phyloP scores from a whole-genome alignment of 2,888 invertebrate genomes.

The Hemithea aestivaria region DNA sequence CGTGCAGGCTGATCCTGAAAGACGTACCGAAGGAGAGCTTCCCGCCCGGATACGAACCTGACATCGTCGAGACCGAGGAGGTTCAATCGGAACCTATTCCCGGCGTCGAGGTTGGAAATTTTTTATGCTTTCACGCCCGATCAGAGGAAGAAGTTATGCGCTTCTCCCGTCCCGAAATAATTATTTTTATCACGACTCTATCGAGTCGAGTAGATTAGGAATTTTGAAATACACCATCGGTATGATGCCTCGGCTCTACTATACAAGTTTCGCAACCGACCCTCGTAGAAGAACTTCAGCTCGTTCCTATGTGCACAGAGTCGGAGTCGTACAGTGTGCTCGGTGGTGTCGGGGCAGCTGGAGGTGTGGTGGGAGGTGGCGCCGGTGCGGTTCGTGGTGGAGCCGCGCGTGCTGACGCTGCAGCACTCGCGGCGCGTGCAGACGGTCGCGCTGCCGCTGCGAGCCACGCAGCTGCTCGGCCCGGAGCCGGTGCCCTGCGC shows the following conservation, averaged over 20 bases:
- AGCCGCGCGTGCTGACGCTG: conserved; percentile 43
- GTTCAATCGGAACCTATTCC: conserved; percentile 39
- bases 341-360: conserved; percentile 51
- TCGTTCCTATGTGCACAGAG: conserved; percentile 31
- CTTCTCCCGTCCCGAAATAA: too few relatives aligned
- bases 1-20: conserved; percentile 50
- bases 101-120: conserved; percentile 31
- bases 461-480: conserved; percentile 50
- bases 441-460: conserved; percentile 32
- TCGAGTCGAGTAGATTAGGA: too few relatives aligned
- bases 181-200: too few relatives aligned
- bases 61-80: conserved; percentile 36
- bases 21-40: conserved; percentile 55
- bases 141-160: too few relatives aligned
- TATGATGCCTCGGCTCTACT: too few relatives aligned
- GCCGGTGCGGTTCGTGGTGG: conserved; percentile 50
- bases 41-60: conserved; percentile 35
- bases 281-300: too few relatives aligned
- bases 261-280: too few relatives aligned
- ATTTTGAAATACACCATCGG: too few relatives aligned
- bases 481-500: conserved; percentile 23
- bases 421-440: conserved; percentile 44
- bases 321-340: conserved; percentile 41
- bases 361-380: conserved; percentile 67
- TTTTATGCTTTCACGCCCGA: too few relatives aligned